A percentile compares a stretch with the other conserved stretches of the same genome.
These are phyloP conservation scores for Fratercula arctica DNA, from an alignment of 2,797 vertebrate genomes.

Conservation along the genomic window DNA sequence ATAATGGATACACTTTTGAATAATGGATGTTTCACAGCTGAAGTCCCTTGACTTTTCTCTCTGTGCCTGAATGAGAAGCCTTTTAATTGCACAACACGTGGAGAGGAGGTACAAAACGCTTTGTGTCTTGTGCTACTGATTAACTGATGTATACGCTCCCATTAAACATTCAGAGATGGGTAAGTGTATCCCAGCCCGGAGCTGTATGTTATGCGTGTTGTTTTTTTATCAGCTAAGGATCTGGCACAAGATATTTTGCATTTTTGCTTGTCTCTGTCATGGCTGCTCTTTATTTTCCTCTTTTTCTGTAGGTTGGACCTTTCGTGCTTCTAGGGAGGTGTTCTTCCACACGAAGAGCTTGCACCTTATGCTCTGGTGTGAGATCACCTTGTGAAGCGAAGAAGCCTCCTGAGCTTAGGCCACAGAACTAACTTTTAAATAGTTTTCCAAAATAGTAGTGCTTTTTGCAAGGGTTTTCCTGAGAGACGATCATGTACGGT, in stretches of 20 bases:
- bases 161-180: conserved; percentile 63
- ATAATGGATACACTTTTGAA: conserved; percentile 70
- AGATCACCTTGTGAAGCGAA: neutral
- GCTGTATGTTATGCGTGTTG: neutral
- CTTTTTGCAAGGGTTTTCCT: neutral
- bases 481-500: too few relatives aligned
- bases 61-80: conserved; percentile 50
- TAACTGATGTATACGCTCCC: conserved; percentile 1
- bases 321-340: neutral
- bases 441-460: neutral
- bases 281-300: neutral
- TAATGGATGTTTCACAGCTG: conserved; percentile 53
- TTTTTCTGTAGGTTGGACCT: neutral
- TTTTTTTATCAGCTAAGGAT: conserved; percentile 16
- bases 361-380: neutral
- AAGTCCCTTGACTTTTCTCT: conserved; percentile 62
- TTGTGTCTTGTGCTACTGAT: conserved; percentile 43
- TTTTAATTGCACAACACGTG: conserved; percentile 61
- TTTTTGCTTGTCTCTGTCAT: neutral
- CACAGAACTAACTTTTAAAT: neutral
- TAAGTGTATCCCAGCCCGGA: neutral
- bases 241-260: neutral
- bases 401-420: neutral
- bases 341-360: neutral
- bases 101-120: conserved; percentile 45